Evolutionary conservation across 2,888 invertebrate genomes (phyloP).

Genomic region (Polydrusus tereticollis): DNA sequence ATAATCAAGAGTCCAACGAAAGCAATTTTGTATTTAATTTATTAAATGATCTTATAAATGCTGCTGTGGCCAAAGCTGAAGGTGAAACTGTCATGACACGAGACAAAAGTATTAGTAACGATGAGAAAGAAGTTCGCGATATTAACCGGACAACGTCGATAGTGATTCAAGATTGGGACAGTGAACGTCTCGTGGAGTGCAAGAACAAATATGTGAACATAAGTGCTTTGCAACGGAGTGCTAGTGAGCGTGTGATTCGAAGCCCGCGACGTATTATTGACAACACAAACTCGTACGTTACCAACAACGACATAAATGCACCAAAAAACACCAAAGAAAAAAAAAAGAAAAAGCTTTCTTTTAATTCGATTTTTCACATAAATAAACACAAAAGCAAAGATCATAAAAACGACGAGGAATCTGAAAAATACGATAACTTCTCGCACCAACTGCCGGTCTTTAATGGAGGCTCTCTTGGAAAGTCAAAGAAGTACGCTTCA

Average conservation of each 20-base stretch:
- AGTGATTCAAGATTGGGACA: conserved; percentile 51
- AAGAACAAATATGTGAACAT: conserved; percentile 49
- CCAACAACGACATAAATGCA: not conserved
- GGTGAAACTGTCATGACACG: conserved; percentile 52
- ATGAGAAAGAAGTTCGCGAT: conserved; percentile 51
- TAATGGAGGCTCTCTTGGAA: conserved; percentile 50
- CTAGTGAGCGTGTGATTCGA: conserved; percentile 50
- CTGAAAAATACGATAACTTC: conserved; percentile 57
- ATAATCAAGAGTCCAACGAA: conserved; percentile 41
- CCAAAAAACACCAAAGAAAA: conserved; percentile 49
- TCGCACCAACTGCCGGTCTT: conserved; percentile 53
- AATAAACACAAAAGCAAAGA: conserved; percentile 55
- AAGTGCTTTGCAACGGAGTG: conserved; percentile 48
- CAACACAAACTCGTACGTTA: conserved; percentile 51
- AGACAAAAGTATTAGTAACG: conserved; percentile 48
- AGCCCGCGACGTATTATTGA: conserved; percentile 47
- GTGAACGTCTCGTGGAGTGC: conserved; percentile 48
- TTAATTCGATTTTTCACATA: conserved; percentile 57
- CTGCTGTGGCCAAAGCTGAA: conserved; percentile 51
- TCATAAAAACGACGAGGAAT: conserved; percentile 56
- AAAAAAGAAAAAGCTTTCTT: conserved; percentile 58
- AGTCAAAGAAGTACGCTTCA: conserved; percentile 57
- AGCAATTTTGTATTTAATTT: conserved; percentile 49
- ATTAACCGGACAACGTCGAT: conserved; percentile 53
- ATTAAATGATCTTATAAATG: conserved; percentile 53